Percentiles rank a stretch among this genome's conserved stretches.
Conservation (phyloP, 2,888 invertebrate species). For the Tenthredo notha region DNA sequence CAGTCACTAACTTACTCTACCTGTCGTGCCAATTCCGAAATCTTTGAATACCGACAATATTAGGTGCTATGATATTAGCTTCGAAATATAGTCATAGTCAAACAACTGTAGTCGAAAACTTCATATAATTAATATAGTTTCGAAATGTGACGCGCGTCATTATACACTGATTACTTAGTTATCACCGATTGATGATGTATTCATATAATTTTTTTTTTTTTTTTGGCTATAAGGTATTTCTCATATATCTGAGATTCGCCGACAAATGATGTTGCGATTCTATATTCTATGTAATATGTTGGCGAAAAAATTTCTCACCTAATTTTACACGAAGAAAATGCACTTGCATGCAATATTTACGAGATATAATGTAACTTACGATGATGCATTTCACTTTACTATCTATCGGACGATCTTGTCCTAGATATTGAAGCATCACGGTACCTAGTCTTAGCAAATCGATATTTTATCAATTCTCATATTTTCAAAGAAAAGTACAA, state of each 20-base stretch:
- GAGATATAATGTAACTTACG: not conserved
- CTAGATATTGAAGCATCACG: not conserved
- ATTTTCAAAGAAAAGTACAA: not conserved
- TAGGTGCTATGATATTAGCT: slow-evolving; percentile 7
- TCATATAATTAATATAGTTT: slow-evolving; percentile 1
- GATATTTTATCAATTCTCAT: not conserved
- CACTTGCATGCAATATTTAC: not conserved
- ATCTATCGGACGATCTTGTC: not conserved
- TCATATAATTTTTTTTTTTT: not conserved
- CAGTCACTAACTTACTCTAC: not conserved
- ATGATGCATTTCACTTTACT: slow-evolving; percentile 3
- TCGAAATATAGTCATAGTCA: not conserved
- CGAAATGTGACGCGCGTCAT: not conserved
- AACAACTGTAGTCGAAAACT: not conserved
- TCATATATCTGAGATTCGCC: no score
- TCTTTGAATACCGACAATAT: not conserved
- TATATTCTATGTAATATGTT: no score
- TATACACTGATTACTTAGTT: not conserved
- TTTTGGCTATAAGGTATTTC: no score
- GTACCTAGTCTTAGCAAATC: not conserved
- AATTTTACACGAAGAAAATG: not conserved
- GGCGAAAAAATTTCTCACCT: not conserved
- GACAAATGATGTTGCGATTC: no score
- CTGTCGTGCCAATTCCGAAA: not conserved
- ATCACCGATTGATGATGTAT: not conserved